These are phyloP conservation scores for Crossaster papposus DNA, from an alignment of 53 echinoderm and acorn worm genomes.

Conservation along the genomic window DNA sequence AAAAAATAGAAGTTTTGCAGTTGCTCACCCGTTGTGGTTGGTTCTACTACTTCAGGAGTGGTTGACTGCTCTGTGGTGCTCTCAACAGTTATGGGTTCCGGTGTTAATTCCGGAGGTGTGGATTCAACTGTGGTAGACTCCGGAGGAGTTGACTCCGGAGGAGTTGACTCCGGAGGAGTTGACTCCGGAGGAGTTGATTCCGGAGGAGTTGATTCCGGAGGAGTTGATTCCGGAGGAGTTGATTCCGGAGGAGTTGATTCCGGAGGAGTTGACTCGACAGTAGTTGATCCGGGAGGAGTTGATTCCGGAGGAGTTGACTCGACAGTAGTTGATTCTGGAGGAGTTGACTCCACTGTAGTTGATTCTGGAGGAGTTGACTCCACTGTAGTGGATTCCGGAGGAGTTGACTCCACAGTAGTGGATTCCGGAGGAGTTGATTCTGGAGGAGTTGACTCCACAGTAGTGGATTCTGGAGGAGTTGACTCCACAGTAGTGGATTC, in stretches of 20 bases:
- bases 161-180: not conserved
- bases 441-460: slow-evolving; percentile 30
- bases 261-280: slow-evolving; percentile 22
- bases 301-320: slow-evolving; percentile 7
- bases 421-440: slow-evolving; percentile 24
- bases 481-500: slow-evolving; percentile 28
- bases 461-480: slow-evolving; percentile 47
- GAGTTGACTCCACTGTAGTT: slow-evolving; percentile 34
- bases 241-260: slow-evolving; percentile 35
- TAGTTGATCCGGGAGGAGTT: not conserved
- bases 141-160: slow-evolving; percentile 16
- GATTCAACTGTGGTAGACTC: slow-evolving; percentile 33
- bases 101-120: slow-evolving; percentile 20
- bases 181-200: slow-evolving; percentile 39
- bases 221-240: slow-evolving; percentile 40
- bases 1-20: not conserved
- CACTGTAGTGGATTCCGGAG: slow-evolving; percentile 48
- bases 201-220: slow-evolving; percentile 19
- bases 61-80: slow-evolving; percentile 8
- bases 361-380: slow-evolving; percentile 43
- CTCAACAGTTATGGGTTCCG: slow-evolving; percentile 18
- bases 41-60: slow-evolving; percentile 14
- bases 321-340: slow-evolving; percentile 53
- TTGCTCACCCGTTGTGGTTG: slow-evolving; percentile 34
- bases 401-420: slow-evolving; percentile 53